Evolutionary conservation across 2,797 vertebrate species (phyloP).

Genomic region (Etheostoma perlongum): DNA sequence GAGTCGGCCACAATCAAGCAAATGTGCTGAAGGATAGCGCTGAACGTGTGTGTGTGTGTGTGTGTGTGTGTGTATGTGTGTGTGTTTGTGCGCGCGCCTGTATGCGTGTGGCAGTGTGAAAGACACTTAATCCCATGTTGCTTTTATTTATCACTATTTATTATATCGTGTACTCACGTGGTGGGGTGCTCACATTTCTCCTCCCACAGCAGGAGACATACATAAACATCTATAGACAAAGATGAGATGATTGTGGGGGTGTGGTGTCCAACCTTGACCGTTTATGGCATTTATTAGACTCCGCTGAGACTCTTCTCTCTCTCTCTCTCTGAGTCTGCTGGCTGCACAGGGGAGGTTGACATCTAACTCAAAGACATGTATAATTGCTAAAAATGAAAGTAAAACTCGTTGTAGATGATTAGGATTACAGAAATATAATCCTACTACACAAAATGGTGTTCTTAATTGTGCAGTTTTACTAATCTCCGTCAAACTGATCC

Average conservation of each 20-base stretch:
- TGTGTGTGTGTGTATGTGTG: conserved; percentile 42
- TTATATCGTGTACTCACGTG: conserved; percentile 63
- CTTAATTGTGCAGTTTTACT: conserved; percentile 7
- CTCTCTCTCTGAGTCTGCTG: conserved; percentile 4
- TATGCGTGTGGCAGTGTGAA: conserved; percentile 26
- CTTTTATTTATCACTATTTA: conserved; percentile 73
- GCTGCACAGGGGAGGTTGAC: neutral
- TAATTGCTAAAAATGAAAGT: neutral
- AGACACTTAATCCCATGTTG: conserved; percentile 63
- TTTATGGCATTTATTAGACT: conserved; percentile 58
- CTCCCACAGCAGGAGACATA: conserved; percentile 69
- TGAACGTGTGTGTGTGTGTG: conserved; percentile 36
- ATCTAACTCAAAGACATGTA: neutral
- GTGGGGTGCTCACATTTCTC: conserved; percentile 63
- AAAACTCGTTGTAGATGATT: neutral
- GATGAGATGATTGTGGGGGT: conserved; percentile 61
- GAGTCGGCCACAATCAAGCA: conserved; percentile 74
- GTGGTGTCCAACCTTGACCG: conserved; percentile 64
- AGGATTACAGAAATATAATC: neutral
- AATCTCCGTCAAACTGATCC: conserved; percentile 24
- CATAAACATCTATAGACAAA: conserved; percentile 73
- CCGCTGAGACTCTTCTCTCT: neutral
- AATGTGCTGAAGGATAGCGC: conserved; percentile 80
- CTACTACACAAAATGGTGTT: neutral
- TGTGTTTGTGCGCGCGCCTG: conserved; percentile 27